Evolutionary conservation across 2,113 vertebrate species (phyloP).

Genomic region (Neodon shergylaensis): DNA sequence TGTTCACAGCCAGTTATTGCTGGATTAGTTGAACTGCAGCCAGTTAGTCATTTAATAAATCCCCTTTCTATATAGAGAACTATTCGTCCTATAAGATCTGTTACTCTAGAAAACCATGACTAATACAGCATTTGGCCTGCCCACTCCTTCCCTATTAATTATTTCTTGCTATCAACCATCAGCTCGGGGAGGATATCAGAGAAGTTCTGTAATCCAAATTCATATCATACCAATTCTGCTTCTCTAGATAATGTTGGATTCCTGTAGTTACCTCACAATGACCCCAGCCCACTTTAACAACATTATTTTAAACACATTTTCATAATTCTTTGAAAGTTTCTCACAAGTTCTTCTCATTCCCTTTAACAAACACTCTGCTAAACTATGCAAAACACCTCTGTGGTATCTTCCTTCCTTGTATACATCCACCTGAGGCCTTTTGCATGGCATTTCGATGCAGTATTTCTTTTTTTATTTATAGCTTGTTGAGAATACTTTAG

Average conservation of each 20-base stretch:
- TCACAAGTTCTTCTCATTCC: not conserved
- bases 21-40: not conserved
- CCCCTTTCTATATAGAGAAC: not conserved
- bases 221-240: not conserved
- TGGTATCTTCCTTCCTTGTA: not conserved
- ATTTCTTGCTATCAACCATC: not conserved
- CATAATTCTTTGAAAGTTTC: not conserved
- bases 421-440: not conserved
- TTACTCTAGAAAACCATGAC: not conserved
- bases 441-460: not conserved
- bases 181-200: not conserved
- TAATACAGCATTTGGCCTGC: not conserved
- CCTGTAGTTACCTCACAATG: not conserved
- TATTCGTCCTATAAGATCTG: not conserved
- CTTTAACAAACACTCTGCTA: no score
- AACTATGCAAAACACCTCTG: not conserved
- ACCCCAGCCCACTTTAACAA: not conserved
- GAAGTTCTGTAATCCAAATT: not conserved
- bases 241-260: not conserved
- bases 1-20: not conserved
- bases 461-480: not conserved
- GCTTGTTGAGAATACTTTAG: not conserved
- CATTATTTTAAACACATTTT: not conserved
- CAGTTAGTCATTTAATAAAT: not conserved
- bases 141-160: not conserved